These are phyloP conservation scores for Meliscaeva auricollis DNA, from an alignment of 2,888 invertebrate species.

Conservation along the genomic window DNA sequence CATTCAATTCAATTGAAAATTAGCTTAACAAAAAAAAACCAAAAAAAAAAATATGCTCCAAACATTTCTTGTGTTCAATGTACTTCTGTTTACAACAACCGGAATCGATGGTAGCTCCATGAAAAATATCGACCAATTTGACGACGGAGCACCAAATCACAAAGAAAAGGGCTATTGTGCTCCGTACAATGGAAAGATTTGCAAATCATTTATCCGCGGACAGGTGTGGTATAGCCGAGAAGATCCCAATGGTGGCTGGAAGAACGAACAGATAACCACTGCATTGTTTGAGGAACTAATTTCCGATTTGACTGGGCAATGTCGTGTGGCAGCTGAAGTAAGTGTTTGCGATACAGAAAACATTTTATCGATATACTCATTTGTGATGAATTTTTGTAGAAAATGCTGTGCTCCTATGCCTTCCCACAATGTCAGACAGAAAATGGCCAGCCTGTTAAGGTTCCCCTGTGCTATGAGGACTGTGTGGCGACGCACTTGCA, in stretches of 20 bases:
- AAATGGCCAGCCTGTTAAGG: conserved; percentile 87
- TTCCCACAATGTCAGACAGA: conserved; percentile 93
- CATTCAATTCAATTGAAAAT: conserved; percentile 51
- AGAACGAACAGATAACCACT: conserved; percentile 93
- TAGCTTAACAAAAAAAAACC: not conserved
- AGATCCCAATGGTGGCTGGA: conserved; percentile 87
- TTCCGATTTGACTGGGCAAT: conserved; percentile 91
- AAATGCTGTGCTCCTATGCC: conserved; percentile 95
- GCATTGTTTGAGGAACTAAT: conserved; percentile 95
- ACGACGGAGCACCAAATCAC: conserved; percentile 75
- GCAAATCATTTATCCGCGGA: conserved; percentile 88
- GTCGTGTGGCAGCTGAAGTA: conserved; percentile 93
- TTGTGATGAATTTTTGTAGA: conserved; percentile 84
- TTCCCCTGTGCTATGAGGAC: conserved; percentile 96
- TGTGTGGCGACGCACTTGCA: conserved; percentile 95
- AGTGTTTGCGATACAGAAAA: no score
- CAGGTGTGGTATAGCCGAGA: conserved; percentile 92
- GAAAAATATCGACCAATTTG: conserved; percentile 80
- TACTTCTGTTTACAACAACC: conserved; percentile 80
- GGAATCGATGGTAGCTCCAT: conserved; percentile 77
- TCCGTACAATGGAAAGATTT: conserved; percentile 93
- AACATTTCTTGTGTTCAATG: conserved; percentile 75
- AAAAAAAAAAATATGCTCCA: conserved; percentile 61
- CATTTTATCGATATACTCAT: no score
- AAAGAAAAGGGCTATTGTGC: conserved; percentile 90